These are phyloP conservation scores for Epizoanthus rinbou DNA, from an alignment of 92 coral and sea anemone species.

Conservation along the genomic window DNA sequence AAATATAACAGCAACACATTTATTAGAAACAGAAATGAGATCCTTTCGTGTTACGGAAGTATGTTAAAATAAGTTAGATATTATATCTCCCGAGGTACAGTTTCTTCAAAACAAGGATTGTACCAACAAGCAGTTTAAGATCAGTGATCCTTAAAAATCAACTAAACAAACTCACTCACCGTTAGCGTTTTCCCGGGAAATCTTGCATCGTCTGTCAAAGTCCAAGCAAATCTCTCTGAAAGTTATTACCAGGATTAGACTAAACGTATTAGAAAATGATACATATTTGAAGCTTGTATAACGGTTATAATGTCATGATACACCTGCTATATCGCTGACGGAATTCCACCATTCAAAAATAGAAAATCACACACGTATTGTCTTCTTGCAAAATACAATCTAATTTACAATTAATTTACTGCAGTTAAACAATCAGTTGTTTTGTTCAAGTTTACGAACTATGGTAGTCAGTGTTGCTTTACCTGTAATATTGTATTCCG, in stretches of 20 bases:
- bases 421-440: background rate
- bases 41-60: background rate
- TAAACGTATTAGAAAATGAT: conserved; percentile 1
- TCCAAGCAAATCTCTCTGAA: conserved; percentile 14
- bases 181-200: conserved; percentile 4
- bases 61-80: background rate
- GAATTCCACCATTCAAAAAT: background rate
- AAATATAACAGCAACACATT: background rate
- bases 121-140: background rate
- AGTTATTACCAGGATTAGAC: background rate
- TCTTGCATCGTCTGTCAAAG: conserved; percentile 1
- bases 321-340: conserved; percentile 31
- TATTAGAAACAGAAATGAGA: background rate
- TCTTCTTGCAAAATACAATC: background rate
- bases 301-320: background rate
- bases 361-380: conserved; percentile 2
- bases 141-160: conserved; percentile 19
- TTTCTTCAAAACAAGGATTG: background rate
- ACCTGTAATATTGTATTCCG: conserved; percentile 61
- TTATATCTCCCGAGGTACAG: background rate
- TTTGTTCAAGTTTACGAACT: background rate
- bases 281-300: conserved; percentile 26
- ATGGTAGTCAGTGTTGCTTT: conserved; percentile 7
- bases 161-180: conserved; percentile 22
- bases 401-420: background rate